phyloP scores from a whole-genome alignment of 35 echinoderm and acorn worm genomes.

The Lytechinus variegatus region DNA sequence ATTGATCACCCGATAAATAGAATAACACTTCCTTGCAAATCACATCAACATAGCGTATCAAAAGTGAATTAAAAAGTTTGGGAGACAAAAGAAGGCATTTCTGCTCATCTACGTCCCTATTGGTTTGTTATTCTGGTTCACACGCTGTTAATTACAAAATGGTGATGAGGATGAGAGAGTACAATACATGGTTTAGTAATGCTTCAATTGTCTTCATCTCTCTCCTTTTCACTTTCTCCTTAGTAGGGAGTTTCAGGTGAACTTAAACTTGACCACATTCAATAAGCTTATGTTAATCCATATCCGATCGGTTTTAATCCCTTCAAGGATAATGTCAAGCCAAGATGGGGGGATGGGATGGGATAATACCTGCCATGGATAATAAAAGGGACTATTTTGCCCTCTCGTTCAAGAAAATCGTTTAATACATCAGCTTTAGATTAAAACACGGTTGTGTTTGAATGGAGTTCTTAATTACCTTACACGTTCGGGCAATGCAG shows the following conservation, averaged over 20 bases:
- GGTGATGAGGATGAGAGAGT: background rate
- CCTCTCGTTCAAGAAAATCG: conserved; percentile 27
- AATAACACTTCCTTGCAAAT: conserved; percentile 18
- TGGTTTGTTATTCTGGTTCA: background rate
- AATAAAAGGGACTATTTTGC: background rate
- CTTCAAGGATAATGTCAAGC: background rate
- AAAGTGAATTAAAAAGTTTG: background rate
- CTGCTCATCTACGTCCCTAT: background rate
- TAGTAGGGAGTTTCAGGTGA: background rate
- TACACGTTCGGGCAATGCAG: conserved; percentile 18
- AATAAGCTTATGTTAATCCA: conserved; percentile 29
- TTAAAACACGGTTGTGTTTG: conserved; percentile 20
- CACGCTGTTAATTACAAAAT: conserved; percentile 52
- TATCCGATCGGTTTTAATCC: conserved; percentile 8
- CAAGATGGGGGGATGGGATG: background rate
- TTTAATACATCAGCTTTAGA: conserved; percentile 45
- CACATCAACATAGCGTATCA: conserved; percentile 47
- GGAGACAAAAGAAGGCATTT: background rate
- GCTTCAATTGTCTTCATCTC: conserved; percentile 10
- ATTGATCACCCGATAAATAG: conserved; percentile 14
- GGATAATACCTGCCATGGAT: background rate
- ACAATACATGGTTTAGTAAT: conserved; percentile 1
- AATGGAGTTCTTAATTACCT: conserved; percentile 26
- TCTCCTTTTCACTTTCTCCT: background rate
- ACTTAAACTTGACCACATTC: background rate